Base-by-base conservation (phyloP, 2,888 invertebrate species). In the Rhamnusium bicolor region DNA sequence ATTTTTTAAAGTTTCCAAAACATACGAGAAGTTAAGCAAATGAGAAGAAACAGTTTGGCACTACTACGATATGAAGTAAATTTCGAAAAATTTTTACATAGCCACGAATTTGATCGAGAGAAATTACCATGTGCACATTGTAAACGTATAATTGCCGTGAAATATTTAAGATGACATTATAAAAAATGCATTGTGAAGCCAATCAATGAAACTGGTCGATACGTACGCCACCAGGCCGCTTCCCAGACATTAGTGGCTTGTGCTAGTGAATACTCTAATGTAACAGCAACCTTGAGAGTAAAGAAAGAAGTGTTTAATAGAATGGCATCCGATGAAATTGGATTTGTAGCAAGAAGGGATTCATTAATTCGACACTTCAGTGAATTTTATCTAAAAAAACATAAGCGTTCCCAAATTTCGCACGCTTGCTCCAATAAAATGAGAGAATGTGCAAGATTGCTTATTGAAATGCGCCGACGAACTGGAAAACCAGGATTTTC, bases 51-150 rank as follows among this genome's bases (percentile, higher is more conserved):
- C 24, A 67, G 70, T 40, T 29, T 72, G 47, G 72, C 62, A 69
- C 67, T 76, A 56, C 40, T 72, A 32, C 27, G 62, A 16, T 14
- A 51, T 8, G 51, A 51, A 16, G 51, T 8, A 8, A 51, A 62
- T 40, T 73, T 73, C 46, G 56, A 71, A 68, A 46, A 70, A 12
- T 71, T 71, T 71, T 62, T 71, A 1, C 47, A 66, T 60, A 60
- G 12, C 18, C 49, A 71, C 21, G 32, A 69, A 29, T 27, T 12
- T 12, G 24, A 76, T 10, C 7, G 40, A 19, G 61, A 65, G 3
- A 76, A 53, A 14, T 53, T 71, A 71, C 76, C 76, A 56, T 76
- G 76, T 72, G 61, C 67, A 18, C 72, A 74, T 66, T 76, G 74
- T 19, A 74, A 76, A 32, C 56, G 72, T 1, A 53, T 74, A 67